These are phyloP conservation scores for Sinopyrophorus schimmeli DNA, from an alignment of 2,888 invertebrate genomes.

Conservation along the genomic window DNA sequence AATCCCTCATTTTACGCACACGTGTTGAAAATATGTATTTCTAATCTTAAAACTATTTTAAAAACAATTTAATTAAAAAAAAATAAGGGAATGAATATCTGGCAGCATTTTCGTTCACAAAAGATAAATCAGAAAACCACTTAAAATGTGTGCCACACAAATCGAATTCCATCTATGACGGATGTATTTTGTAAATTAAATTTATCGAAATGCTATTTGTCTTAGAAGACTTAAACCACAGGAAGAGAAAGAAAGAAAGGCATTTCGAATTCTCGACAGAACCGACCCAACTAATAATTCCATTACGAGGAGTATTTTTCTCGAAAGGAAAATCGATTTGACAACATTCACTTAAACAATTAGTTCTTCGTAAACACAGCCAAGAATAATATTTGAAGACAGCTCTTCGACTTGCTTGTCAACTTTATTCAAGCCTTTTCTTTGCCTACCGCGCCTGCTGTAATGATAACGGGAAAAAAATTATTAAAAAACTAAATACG, in stretches of 20 bases:
- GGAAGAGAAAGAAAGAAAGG: slow-evolving; percentile 4
- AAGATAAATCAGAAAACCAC: too few species aligned
- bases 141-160: too few species aligned
- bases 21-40: too few species aligned
- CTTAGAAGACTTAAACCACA: slow-evolving; percentile 1
- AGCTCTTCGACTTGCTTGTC: slow-evolving; percentile 5
- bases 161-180: too few species aligned
- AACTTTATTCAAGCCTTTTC: slow-evolving; percentile 3
- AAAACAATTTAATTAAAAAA: too few species aligned
- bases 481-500: too few species aligned
- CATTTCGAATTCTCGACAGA: slow-evolving; percentile 3
- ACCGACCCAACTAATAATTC: slow-evolving; percentile 10
- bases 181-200: slow-evolving; percentile 7
- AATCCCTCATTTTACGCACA: too few species aligned
- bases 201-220: slow-evolving; percentile 6
- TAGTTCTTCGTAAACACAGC: slow-evolving; percentile 14
- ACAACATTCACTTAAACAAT: slow-evolving; percentile 17
- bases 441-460: not conserved
- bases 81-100: too few species aligned
- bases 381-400: slow-evolving; percentile 13
- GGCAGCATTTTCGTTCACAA: too few species aligned
- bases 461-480: too few species aligned
- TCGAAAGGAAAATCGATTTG: slow-evolving; percentile 12
- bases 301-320: slow-evolving; percentile 10
- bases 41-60: too few species aligned